Percentiles rank a stretch among this genome's conserved stretches.
Conservation (phyloP, 2,113 vertebrate genomes). For the Grammomys surdaster region DNA sequence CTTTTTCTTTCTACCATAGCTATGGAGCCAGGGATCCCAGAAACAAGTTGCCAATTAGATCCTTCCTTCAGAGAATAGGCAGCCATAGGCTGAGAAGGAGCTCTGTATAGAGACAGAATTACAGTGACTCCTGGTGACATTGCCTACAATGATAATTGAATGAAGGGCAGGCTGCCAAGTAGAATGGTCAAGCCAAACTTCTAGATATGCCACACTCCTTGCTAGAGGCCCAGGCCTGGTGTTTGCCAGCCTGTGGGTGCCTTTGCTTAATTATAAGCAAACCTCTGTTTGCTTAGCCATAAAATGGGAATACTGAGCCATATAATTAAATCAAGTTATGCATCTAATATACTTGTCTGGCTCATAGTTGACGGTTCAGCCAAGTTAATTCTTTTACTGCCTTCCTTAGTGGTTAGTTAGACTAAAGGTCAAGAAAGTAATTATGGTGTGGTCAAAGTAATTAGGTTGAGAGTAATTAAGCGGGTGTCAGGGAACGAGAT, state of each 20-base stretch:
- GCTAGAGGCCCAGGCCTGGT: not conserved
- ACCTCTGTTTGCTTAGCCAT: slow-evolving; percentile 28
- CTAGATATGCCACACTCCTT: not conserved
- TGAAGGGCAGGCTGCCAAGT: not conserved
- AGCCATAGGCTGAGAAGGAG: not conserved
- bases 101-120: not conserved
- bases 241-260: not conserved
- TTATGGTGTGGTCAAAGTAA: slow-evolving; percentile 68
- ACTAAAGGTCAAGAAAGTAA: slow-evolving; percentile 64
- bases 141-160: not conserved
- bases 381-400: slow-evolving; percentile 55
- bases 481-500: slow-evolving; percentile 47
- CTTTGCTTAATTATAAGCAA: slow-evolving; percentile 37
- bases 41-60: not conserved
- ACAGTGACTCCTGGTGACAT: not conserved
- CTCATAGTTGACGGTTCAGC: not conserved
- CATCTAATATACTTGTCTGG: not conserved
- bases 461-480: slow-evolving; percentile 69
- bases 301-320: slow-evolving; percentile 12
- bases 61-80: not conserved
- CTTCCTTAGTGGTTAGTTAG: slow-evolving; percentile 60
- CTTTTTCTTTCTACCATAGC: not conserved
- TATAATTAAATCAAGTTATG: slow-evolving; percentile 4
- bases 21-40: not conserved
- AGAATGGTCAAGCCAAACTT: not conserved